Base-by-base conservation (phyloP, 2,888 invertebrate species). In the Hyposoter dolosus region DNA sequence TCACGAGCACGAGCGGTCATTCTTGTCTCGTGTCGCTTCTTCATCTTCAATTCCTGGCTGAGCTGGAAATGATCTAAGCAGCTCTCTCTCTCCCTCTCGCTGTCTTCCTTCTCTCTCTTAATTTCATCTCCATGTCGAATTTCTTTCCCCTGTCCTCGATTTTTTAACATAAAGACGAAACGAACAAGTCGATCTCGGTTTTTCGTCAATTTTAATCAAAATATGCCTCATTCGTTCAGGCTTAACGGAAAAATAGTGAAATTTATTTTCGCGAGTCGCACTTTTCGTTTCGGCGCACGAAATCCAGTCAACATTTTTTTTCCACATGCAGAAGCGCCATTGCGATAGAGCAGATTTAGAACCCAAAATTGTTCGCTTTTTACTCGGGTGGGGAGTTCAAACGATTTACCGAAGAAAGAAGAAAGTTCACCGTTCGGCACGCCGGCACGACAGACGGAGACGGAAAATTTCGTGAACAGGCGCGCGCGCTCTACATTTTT, bases 61-160 rank as follows among this genome's bases (percentile, higher is more conserved):
- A 6, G 69, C 74, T 78, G 69, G 32, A 76, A 79, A 82, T 79
- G 65, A 85, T 82, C 75, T 69, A 82, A 79, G 47, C 75, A 79
- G 45, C 74, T n/a, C 19, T 50, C 50, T 71, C 47, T 56, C 53
- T 19, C 71, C 0, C 40, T 12, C 35, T 10, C 10, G 47, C 78
- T 78, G 45, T 69, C 15, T 19, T 50, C 23, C 28, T 60, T 47
- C n/a, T 56, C 53, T 40, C 72, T 7, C 40, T 12, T 19, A 56
- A 35, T 53, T 32, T 50, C 50, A 56, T 56, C 5, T 28, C 28
- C 9, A 15, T 28, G n/a, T 23, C 28, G 15, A 35, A 35, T 35
- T 35, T 32, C 19, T 35, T 9, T 50, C 9, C 28, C 3, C 1
- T 50, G 9, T 50, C 47, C n/a, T 32, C 17, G 28, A 69, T 23